Evolutionary conservation across 2,888 invertebrate genomes (phyloP).

Genomic region (Drosophila fulvimacula): DNA sequence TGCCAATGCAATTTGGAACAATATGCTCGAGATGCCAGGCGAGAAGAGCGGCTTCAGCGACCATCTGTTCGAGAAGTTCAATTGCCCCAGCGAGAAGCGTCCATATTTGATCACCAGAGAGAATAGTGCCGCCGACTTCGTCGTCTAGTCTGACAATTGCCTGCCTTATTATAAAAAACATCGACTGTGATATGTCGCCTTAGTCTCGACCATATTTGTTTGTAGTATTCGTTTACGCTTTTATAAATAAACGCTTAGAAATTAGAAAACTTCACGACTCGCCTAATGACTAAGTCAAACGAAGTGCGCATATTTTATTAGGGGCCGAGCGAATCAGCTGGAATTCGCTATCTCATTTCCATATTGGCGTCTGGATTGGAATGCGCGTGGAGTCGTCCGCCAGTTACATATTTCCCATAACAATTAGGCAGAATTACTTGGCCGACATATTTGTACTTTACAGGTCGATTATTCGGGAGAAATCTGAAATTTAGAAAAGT

Average conservation of each 20-base stretch:
- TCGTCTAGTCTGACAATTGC: constrained; percentile 39
- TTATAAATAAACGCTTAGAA: constrained; percentile 38
- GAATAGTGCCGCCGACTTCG: constrained; percentile 74
- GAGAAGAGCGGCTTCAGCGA: constrained; percentile 83
- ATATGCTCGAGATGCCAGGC: constrained; percentile 86
- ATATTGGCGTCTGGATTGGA: constrained; percentile 21
- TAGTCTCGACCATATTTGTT: constrained; percentile 53
- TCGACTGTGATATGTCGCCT: constrained; percentile 67
- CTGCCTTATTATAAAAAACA: constrained; percentile 26
- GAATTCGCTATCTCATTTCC: constrained; percentile 23
- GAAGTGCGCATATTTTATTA: constrained; percentile 40
- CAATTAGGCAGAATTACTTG: constrained; percentile 22
- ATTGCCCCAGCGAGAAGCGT: constrained; percentile 79
- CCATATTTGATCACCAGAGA: constrained; percentile 82
- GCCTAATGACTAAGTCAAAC: constrained; percentile 55
- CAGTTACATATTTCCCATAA: constrained; percentile 35
- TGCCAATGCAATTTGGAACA: constrained; percentile 87
- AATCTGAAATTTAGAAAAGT: constrained; percentile 1
- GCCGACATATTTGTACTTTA: neutral
- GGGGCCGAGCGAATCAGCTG: neutral
- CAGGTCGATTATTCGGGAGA: neutral
- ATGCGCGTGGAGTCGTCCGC: constrained; percentile 32
- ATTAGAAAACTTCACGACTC: constrained; percentile 38
- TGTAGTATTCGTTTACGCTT: constrained; percentile 57
- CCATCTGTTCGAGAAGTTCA: constrained; percentile 74